Base-by-base conservation (phyloP, 2,888 invertebrate genomes). In the Trilocha varians region DNA sequence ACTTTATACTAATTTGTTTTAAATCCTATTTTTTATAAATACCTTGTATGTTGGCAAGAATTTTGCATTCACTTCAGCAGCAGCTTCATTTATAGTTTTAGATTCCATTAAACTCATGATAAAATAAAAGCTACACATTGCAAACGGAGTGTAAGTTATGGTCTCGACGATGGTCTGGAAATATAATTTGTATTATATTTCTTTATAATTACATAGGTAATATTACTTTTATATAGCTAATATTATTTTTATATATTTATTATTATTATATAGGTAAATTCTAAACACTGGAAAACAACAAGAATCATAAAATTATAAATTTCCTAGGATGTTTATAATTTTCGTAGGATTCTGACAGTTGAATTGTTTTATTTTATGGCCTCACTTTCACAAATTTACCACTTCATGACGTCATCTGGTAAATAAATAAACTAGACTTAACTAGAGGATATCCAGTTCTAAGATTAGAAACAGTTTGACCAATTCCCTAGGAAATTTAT, bases 41-140 rank as follows among this genome's bases (percentile, higher is more conserved):
- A 91, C 92, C 87, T 90, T 90, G 57, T 91, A 93, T 11, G 94
- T 94, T 36, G 93, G 91, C 67, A 89, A 82, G 60, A 94, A 91
- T 66, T 94, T 94, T 32, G 87, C 87, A 63, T 87, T 84, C 1
- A 93, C 91, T 87, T 94, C 93, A 40, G 88, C 83, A 25, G 87
- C 65, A 33, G 91, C 91, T 59, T 90, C 89, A 44, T 88, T 66
- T 17, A 91, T 61, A 14, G 89, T 87, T 59, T 90, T 91, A 51
- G 89, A 86, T 78, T 94, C 93, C 44, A 94, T 65, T 41, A 93
- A 62, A 61, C 90, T 92, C 89, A 94, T 93, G 17, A 90, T 88
- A 67, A 92, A 91, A 65, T 91, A 94, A 64, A 94, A 94, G 53
- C 91, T 91, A 48, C 89, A 88, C 89, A 93, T 91, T 18, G 93